These are phyloP conservation scores for Ceriagrion tenellum DNA, from an alignment of 2,888 invertebrate species.

Conservation along the genomic window DNA sequence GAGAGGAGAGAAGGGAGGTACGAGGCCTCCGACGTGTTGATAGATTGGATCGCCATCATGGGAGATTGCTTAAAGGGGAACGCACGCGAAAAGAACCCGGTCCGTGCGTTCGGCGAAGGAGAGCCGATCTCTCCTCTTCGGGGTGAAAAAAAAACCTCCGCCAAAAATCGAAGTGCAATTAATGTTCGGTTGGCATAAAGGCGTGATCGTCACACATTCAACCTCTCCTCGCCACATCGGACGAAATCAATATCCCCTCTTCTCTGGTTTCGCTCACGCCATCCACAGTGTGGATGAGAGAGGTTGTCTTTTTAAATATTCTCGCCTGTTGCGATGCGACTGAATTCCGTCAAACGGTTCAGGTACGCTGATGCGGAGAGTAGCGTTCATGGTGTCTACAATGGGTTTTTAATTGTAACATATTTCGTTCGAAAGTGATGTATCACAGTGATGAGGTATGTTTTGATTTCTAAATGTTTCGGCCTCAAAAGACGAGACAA, in stretches of 20 bases:
- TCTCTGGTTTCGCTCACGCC: not conserved
- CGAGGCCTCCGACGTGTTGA: not conserved
- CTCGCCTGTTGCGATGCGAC: too few relatives aligned
- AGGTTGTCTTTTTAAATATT: not conserved
- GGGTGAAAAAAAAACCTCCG: too few relatives aligned
- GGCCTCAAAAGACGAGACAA: too few relatives aligned
- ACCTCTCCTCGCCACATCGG: not conserved
- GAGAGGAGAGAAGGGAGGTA: not conserved
- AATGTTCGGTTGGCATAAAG: not conserved
- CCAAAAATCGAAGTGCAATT: not conserved
- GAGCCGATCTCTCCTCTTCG: not conserved
- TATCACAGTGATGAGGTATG: too few relatives aligned
- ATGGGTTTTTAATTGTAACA: too few relatives aligned
- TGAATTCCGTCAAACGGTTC: too few relatives aligned
- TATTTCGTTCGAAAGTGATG: too few relatives aligned
- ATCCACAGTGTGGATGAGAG: not conserved
- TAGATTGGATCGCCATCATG: conserved; percentile 29
- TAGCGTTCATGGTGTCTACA: too few relatives aligned
- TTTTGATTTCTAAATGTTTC: too few relatives aligned
- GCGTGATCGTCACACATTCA: not conserved
- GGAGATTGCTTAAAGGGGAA: conserved; percentile 26
- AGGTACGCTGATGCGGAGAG: too few relatives aligned
- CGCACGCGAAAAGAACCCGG: not conserved
- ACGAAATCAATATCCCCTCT: not conserved
- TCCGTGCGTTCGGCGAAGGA: not conserved